Conservation (phyloP, 2,888 invertebrate genomes). For the Drosophila lacicola region DNA sequence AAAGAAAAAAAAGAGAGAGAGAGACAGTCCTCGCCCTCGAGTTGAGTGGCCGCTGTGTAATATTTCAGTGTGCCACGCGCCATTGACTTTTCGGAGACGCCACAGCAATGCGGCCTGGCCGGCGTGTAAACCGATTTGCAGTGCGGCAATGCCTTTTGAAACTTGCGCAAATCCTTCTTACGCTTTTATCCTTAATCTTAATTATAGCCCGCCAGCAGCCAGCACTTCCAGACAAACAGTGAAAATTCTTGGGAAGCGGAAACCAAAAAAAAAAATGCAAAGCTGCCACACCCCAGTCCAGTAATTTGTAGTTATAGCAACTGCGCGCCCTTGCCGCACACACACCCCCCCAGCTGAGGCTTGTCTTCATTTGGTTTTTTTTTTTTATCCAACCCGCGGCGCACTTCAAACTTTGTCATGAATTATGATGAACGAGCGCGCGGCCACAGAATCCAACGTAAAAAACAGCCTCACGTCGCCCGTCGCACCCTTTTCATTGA, state of each 20-base stretch:
- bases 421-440: slow-evolving; percentile 78
- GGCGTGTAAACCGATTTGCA: slow-evolving; percentile 74
- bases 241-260: slow-evolving; percentile 25
- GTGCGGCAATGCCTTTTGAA: slow-evolving; percentile 40
- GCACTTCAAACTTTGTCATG: slow-evolving; percentile 80
- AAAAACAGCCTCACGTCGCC: slow-evolving; percentile 19
- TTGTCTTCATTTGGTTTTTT: slow-evolving; percentile 32
- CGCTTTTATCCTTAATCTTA: slow-evolving; percentile 84
- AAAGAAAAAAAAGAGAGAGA: slow-evolving; percentile 18
- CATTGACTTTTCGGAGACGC: slow-evolving; percentile 69
- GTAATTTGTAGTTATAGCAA: slow-evolving; percentile 76
- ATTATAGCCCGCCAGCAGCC: slow-evolving; percentile 78
- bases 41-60: slow-evolving; percentile 52
- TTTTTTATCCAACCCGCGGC: slow-evolving; percentile 52
- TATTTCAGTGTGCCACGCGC: slow-evolving; percentile 77
- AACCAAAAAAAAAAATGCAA: slow-evolving; percentile 35
- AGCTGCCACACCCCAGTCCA: slow-evolving; percentile 45
- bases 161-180: slow-evolving; percentile 82
- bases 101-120: slow-evolving; percentile 41
- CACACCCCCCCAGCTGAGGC: slow-evolving; percentile 6
- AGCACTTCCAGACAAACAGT: slow-evolving; percentile 48
- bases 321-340: slow-evolving; percentile 10
- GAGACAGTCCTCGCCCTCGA: slow-evolving; percentile 22
- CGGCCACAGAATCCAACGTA: slow-evolving; percentile 21
- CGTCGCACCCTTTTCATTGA: slow-evolving; percentile 75